Conservation (phyloP, 2,797 vertebrate species). For the Chelon labrosus region DNA sequence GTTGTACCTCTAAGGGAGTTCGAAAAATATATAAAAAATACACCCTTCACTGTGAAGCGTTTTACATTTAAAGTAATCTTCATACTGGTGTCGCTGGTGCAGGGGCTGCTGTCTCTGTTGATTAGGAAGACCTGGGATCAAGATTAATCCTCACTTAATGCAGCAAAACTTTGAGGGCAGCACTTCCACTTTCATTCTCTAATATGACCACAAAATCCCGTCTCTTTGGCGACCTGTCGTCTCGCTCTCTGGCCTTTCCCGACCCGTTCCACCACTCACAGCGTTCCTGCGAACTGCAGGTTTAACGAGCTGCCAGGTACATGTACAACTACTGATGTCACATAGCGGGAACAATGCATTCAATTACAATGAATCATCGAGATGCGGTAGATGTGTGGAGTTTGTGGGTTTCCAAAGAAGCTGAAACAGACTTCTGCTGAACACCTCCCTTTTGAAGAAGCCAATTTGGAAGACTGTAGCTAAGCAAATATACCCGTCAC, state of each 20-base stretch:
- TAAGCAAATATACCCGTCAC: not conserved
- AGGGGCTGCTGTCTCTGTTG: conserved; percentile 25
- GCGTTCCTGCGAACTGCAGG: conserved; percentile 7
- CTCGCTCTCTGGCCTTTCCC: conserved; percentile 6
- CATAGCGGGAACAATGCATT: conserved; percentile 16
- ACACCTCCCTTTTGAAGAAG: not conserved
- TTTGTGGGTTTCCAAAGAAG: conserved; percentile 14
- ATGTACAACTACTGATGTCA: conserved; percentile 6
- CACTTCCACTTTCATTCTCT: conserved; percentile 62
- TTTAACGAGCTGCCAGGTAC: conserved; percentile 24
- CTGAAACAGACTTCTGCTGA: not conserved
- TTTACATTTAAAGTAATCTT: conserved; percentile 50
- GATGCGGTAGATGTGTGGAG: not conserved
- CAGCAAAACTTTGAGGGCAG: conserved; percentile 51
- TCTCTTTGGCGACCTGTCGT: conserved; percentile 22
- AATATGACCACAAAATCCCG: conserved; percentile 43
- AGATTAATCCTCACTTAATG: conserved; percentile 57
- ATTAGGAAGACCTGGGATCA: conserved; percentile 29
- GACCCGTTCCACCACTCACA: conserved; percentile 22
- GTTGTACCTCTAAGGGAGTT: conserved; percentile 4
- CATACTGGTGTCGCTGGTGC: conserved; percentile 27
- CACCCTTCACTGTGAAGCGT: conserved; percentile 5
- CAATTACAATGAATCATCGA: conserved; percentile 41
- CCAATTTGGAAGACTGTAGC: conserved; percentile 8
- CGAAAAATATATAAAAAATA: conserved; percentile 5